Percentiles rank a stretch among this genome's conserved stretches.
phyloP scores from a whole-genome alignment of 2,113 vertebrate species.

The Chitala chitala region DNA sequence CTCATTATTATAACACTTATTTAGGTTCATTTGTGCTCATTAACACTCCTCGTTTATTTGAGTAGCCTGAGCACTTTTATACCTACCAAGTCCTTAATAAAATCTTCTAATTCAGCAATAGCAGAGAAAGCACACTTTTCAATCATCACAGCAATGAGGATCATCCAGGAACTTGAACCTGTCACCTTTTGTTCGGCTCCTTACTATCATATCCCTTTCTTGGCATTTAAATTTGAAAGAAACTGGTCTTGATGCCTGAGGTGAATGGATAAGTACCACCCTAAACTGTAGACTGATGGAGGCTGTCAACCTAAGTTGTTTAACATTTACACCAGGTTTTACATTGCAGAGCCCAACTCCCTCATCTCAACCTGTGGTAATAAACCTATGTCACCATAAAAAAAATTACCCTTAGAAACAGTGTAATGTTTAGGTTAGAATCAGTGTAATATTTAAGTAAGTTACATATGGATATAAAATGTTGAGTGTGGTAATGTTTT shows the following conservation, averaged over 20 bases:
- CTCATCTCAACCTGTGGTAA: no score
- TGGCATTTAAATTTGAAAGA: conserved; percentile 4
- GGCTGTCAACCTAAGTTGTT: background rate
- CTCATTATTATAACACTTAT: no score
- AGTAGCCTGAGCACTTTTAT: background rate
- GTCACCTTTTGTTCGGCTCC: background rate
- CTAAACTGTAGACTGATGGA: background rate
- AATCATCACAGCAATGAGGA: background rate
- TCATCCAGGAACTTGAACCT: background rate
- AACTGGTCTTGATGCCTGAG: background rate
- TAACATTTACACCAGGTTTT: background rate
- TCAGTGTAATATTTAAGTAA: no score
- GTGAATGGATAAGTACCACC: conserved; percentile 6
- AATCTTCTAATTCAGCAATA: background rate
- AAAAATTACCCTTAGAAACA: no score
- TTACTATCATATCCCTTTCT: background rate
- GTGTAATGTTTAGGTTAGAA: no score
- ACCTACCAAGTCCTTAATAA: background rate
- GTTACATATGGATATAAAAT: no score
- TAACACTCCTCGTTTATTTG: no score
- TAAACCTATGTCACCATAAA: no score
- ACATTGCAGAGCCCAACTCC: background rate
- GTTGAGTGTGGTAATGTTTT: no score
- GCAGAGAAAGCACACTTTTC: background rate
- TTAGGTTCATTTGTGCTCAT: no score